phyloP scores from a whole-genome alignment of 2,797 vertebrate species.

The Oreortyx pictus region DNA sequence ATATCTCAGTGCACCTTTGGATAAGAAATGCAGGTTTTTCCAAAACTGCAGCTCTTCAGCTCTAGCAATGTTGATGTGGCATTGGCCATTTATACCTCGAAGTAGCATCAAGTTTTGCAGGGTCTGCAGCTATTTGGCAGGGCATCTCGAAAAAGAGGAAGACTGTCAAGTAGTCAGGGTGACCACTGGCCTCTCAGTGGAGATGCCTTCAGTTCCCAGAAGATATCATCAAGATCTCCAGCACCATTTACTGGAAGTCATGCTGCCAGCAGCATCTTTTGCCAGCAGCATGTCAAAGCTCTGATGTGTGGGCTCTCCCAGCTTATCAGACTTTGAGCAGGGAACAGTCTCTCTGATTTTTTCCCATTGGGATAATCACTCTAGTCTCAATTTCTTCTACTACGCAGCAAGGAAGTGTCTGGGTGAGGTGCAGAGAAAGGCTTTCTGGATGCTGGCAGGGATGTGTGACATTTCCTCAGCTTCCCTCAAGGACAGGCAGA shows the following conservation, averaged over 20 bases:
- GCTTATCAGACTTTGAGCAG: not conserved
- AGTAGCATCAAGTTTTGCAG: not conserved
- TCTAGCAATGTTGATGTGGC: not conserved
- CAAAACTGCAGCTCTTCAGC: not conserved
- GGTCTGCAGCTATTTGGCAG: not conserved
- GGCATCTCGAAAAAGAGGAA: not conserved
- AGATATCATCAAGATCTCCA: not conserved
- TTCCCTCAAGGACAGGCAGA: not conserved
- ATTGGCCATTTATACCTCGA: not conserved
- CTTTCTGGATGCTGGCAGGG: not conserved
- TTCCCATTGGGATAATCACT: not conserved
- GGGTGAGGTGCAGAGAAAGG: not conserved
- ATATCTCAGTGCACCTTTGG: not conserved
- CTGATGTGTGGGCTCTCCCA: not conserved
- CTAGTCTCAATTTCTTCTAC: not conserved
- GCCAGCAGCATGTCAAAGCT: not conserved
- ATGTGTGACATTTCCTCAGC: not conserved
- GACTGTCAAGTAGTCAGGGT: not conserved
- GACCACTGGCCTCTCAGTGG: not conserved
- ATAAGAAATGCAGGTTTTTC: not conserved
- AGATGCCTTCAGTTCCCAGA: not conserved
- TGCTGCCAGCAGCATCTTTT: not conserved
- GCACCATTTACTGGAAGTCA: not conserved
- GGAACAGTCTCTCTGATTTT: not conserved
- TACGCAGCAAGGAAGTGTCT: not conserved